Percentiles rank a stretch among this genome's conserved stretches.
phyloP scores from a whole-genome alignment of 2,888 invertebrate species.

The Nephrotoma guestfalica region DNA sequence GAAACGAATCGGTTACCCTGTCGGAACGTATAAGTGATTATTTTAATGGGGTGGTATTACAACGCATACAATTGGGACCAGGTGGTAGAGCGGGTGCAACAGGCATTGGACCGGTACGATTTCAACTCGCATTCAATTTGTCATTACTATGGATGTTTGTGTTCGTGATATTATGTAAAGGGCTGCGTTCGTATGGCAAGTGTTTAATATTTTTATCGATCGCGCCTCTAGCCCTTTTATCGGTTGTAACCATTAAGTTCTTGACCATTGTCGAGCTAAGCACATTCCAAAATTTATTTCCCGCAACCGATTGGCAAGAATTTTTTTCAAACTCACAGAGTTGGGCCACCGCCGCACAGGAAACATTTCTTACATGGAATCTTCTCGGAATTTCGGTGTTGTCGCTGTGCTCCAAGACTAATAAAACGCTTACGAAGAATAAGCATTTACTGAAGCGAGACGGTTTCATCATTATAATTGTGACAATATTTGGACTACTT shows the following conservation, averaged over 20 bases:
- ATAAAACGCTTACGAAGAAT: slow-evolving; percentile 19
- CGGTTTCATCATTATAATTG: slow-evolving; percentile 48
- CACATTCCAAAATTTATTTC: slow-evolving; percentile 44
- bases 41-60: slow-evolving; percentile 67
- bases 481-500: slow-evolving; percentile 61
- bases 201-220: slow-evolving; percentile 59
- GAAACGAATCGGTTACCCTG: slow-evolving; percentile 37
- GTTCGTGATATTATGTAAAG: slow-evolving; percentile 77
- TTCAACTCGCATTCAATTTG: slow-evolving; percentile 80
- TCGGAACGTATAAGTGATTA: slow-evolving; percentile 73
- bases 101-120: slow-evolving; percentile 24
- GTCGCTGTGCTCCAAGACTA: slow-evolving; percentile 25
- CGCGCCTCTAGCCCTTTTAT: slow-evolving; percentile 57
- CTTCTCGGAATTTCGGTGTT: slow-evolving; percentile 39
- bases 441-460: slow-evolving; percentile 35
- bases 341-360: slow-evolving; percentile 81
- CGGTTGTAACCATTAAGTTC: slow-evolving; percentile 23
- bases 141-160: slow-evolving; percentile 84
- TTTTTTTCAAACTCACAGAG: slow-evolving; percentile 71
- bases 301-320: slow-evolving; percentile 68
- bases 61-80: slow-evolving; percentile 32
- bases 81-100: slow-evolving; percentile 24
- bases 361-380: slow-evolving; percentile 81
- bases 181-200: slow-evolving; percentile 42
- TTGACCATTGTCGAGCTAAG: slow-evolving; percentile 22